phyloP scores from a whole-genome alignment of 2,797 vertebrate genomes.

The Antrozous pallidus region DNA sequence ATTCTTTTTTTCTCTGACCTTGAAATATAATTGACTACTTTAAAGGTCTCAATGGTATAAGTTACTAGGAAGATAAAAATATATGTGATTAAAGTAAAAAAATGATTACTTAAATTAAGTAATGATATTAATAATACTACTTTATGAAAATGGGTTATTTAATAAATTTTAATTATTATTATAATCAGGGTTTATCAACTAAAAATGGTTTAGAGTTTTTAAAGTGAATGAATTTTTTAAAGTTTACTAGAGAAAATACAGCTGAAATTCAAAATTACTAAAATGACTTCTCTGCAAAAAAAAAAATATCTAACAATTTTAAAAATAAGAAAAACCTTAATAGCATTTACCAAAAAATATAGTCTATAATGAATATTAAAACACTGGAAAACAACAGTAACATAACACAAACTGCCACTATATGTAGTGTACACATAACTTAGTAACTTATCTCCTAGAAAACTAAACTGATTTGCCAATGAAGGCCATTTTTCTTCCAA shows the following conservation, averaged over 20 bases:
- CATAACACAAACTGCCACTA: too few relatives aligned
- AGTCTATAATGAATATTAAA: too few relatives aligned
- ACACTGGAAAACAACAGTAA: too few relatives aligned
- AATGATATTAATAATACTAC: slow-evolving; percentile 78
- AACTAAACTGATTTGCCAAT: too few relatives aligned
- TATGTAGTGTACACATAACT: too few relatives aligned
- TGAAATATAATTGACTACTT: slow-evolving; percentile 80
- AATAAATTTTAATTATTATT: slow-evolving; percentile 62
- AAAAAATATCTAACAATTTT: too few relatives aligned
- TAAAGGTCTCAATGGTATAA: slow-evolving; percentile 77
- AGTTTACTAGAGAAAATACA: slow-evolving; percentile 12
- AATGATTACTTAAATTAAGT: slow-evolving; percentile 83
- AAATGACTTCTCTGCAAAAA: slow-evolving; percentile 1
- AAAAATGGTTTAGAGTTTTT: slow-evolving; percentile 40
- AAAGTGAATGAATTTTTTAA: slow-evolving; percentile 44
- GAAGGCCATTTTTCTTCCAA: too few relatives aligned
- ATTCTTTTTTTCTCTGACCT: slow-evolving; percentile 76
- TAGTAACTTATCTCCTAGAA: too few relatives aligned
- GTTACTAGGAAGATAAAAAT: slow-evolving; percentile 84
- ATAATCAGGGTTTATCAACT: slow-evolving; percentile 32
- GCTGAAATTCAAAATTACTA: slow-evolving; percentile 37
- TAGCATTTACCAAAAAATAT: too few relatives aligned
- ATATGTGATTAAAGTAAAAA: slow-evolving; percentile 83
- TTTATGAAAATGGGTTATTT: slow-evolving; percentile 66
- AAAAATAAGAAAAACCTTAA: too few relatives aligned